Percentiles rank a stretch among this genome's conserved stretches.
These are phyloP conservation scores for Dendrolimus houi DNA, from an alignment of 2,888 invertebrate species.

Conservation along the genomic window DNA sequence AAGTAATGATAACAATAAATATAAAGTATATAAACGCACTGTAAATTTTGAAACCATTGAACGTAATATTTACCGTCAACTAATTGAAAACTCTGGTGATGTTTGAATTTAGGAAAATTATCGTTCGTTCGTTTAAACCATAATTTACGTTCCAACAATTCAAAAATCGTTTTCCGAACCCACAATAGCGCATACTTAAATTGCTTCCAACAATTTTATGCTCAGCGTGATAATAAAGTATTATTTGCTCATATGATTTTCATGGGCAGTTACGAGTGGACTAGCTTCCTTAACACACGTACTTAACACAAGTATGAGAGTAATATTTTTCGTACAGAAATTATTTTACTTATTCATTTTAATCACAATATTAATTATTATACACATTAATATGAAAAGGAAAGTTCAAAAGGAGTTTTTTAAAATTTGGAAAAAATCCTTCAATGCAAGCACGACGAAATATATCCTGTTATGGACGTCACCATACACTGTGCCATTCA, in stretches of 20 bases:
- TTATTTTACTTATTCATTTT: background rate
- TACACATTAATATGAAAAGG: background rate
- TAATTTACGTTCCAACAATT: no score
- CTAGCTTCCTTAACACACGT: background rate
- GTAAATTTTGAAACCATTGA: no score
- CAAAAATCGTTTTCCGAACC: background rate
- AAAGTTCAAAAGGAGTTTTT: background rate
- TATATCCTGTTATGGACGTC: constrained; percentile 49
- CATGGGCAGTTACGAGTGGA: background rate
- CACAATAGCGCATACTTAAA: background rate
- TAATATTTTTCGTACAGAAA: background rate
- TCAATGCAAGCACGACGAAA: constrained; percentile 19
- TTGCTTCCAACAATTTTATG: background rate
- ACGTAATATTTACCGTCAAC: no score
- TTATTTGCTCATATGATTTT: background rate
- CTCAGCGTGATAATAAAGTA: background rate
- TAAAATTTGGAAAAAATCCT: background rate
- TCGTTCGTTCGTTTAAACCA: no score
- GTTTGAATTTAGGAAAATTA: no score
- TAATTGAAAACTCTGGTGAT: no score
- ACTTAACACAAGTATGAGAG: background rate
- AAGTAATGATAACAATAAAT: no score
- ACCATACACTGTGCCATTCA: constrained; percentile 31
- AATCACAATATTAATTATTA: background rate
- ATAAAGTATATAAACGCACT: no score